Evolutionary conservation across 2,113 vertebrate genomes (phyloP), one percentile per base, ranked within the genome.

Genomic region (Hepsetus odoe): DNA sequence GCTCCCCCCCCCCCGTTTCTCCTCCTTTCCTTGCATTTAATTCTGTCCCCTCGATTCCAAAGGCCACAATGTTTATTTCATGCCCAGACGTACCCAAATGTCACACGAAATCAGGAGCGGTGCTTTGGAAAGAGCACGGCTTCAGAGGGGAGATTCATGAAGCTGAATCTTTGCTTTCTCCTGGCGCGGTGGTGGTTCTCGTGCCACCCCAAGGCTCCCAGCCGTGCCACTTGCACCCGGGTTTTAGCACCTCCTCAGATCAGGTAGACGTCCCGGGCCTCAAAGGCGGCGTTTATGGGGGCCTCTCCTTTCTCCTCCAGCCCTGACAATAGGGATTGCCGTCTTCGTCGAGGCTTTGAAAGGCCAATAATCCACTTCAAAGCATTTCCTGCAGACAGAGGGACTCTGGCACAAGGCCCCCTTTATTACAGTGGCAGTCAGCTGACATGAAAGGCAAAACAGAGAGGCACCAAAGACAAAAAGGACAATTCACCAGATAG

Each of bases 291-390:
- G 77, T 75, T 69, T 59, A 69, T 49, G 24, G 66, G 40, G 66
- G 40, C 56, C 59, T 74, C 26, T 83, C 87, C 46, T 83, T 85
- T 88, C 88, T 87, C 89, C 89, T 88, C 89, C 85, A 85, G 88
- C 87, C 87, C 80, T 87, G 83, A 89, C 90, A 89, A 90, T 88
- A 82, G 88, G n/a, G 88, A 84, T 84, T 87, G 87, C 84, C 87
- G 88, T 80, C 87, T 91, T 86, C 81, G 76, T 83, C 85, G 83
- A 88, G 79, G 85, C 89, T 84, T 85, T 83, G 81, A 88, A 89
- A 86, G 86, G 87, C 88, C 86, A 87, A 89, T 89, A 91, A 92
- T 88, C 90, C 82, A 91, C 89, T 92, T 92, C 90, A 92, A 91
- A 92, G 90, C 87, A 75, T 87, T 90, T 89, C 88, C 88, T 75